These are phyloP conservation scores for Trachythela sp. DNA, from an alignment of 64 coral and sea anemone genomes.

Conservation along the genomic window DNA sequence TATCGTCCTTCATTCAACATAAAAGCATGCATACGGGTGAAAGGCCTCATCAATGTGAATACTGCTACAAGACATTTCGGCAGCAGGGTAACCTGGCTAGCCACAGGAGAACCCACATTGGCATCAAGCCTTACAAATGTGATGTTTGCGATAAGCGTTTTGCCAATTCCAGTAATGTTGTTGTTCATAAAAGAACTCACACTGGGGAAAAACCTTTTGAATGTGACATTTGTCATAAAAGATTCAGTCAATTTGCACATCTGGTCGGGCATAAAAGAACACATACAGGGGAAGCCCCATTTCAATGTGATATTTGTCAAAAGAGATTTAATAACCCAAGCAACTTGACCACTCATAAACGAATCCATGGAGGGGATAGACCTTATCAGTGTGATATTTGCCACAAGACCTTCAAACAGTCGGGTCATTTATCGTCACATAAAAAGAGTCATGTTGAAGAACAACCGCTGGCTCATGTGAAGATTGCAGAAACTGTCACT, in stretches of 20 bases:
- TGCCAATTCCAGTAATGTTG: not conserved
- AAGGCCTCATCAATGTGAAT: not conserved
- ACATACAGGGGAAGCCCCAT: not conserved
- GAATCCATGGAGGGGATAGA: constrained; percentile 1
- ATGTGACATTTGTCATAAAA: constrained; percentile 12
- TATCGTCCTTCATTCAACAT: not conserved
- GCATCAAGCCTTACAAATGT: constrained; percentile 8
- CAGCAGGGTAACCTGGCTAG: not conserved
- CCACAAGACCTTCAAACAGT: not conserved
- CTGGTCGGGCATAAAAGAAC: not conserved
- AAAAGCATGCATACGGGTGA: not conserved
- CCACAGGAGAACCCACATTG: not conserved
- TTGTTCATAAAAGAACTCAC: constrained; percentile 20
- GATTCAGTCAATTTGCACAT: not conserved
- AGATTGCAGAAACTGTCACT: not conserved
- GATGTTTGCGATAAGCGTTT: constrained; percentile 9
- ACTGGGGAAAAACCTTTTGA: constrained; percentile 7
- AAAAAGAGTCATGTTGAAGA: not conserved
- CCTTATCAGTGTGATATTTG: not conserved
- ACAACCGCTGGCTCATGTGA: not conserved
- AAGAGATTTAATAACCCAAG: constrained; percentile 11
- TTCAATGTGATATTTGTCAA: not conserved
- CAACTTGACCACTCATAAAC: constrained; percentile 6
- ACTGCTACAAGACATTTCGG: not conserved
- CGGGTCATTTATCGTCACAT: not conserved